Conservation (phyloP, 2,888 invertebrate genomes). For the Trissolcus brochymenae region DNA sequence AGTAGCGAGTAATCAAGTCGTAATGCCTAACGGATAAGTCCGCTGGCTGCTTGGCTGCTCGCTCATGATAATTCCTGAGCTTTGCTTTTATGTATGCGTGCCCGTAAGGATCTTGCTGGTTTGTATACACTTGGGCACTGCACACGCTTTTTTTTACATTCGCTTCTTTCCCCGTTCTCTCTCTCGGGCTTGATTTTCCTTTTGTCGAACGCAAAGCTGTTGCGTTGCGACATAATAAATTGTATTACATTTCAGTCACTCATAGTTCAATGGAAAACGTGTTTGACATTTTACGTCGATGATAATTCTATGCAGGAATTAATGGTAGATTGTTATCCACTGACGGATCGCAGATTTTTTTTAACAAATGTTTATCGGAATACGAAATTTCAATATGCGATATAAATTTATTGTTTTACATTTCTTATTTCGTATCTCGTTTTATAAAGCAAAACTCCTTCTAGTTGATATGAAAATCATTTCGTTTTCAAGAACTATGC, state of each 20-base stretch:
- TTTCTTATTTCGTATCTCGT: too few relatives aligned
- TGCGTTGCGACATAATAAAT: conserved; percentile 57
- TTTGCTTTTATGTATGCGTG: conserved; percentile 13
- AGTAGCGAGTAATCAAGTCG: conserved; percentile 62
- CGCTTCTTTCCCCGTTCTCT: conserved; percentile 24
- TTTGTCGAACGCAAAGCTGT: conserved; percentile 62
- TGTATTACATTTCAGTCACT: conserved; percentile 54
- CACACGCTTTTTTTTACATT: conserved; percentile 37
- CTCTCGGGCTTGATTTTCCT: conserved; percentile 38
- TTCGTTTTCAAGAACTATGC: too few relatives aligned
- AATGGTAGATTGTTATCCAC: conserved; percentile 37
- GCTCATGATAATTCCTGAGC: conserved; percentile 37
- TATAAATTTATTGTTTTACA: too few relatives aligned
- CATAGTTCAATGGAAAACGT: conserved; percentile 45
- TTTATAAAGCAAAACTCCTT: too few relatives aligned
- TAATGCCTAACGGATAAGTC: conserved; percentile 62
- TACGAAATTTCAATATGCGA: too few relatives aligned
- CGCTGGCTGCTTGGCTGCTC: conserved; percentile 56
- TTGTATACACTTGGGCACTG: conserved; percentile 13
- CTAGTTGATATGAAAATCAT: too few relatives aligned
- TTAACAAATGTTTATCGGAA: too few relatives aligned
- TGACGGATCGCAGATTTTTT: conserved; percentile 26
- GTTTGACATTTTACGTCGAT: conserved; percentile 51
- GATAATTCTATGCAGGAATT: conserved; percentile 43
- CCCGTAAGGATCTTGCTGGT: conserved; percentile 13